Percentiles rank a stretch among this genome's conserved stretches.
These are phyloP conservation scores for Drosophila nr. perissopoda DNA, from an alignment of 2,888 invertebrate genomes.

Conservation along the genomic window DNA sequence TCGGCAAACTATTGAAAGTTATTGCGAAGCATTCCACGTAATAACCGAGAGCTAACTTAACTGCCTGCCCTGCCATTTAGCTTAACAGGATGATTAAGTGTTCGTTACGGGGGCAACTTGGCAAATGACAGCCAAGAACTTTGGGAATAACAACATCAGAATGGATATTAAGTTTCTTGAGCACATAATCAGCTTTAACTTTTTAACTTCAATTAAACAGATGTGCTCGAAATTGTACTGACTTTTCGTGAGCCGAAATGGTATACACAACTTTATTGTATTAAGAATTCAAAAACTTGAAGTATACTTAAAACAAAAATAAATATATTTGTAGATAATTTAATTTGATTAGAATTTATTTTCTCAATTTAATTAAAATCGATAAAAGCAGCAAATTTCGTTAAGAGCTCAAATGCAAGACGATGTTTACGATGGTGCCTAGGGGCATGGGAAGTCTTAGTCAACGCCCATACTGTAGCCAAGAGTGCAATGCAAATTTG, in stretches of 20 bases:
- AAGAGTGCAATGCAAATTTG: constrained; percentile 60
- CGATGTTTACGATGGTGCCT: constrained; percentile 1
- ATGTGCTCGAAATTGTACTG: background rate
- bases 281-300: background rate
- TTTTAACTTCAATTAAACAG: background rate
- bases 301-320: background rate
- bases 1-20: constrained; percentile 58
- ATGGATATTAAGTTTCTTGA: constrained; percentile 23
- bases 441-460: constrained; percentile 10
- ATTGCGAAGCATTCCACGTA: constrained; percentile 33
- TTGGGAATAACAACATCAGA: constrained; percentile 25
- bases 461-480: constrained; percentile 34
- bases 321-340: background rate
- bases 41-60: constrained; percentile 31
- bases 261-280: background rate
- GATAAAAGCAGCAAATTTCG: constrained; percentile 9
- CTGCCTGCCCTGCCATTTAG: constrained; percentile 29
- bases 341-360: background rate
- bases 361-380: constrained; percentile 16
- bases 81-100: constrained; percentile 54
- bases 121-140: constrained; percentile 24
- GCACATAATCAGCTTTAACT: constrained; percentile 36
- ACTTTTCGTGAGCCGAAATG: background rate
- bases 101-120: constrained; percentile 2
- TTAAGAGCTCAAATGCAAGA: constrained; percentile 30